Evolutionary conservation across 2,888 invertebrate genomes (phyloP), one percentile per base, ranked within the genome.

Genomic region (Invenusta paracnida): DNA sequence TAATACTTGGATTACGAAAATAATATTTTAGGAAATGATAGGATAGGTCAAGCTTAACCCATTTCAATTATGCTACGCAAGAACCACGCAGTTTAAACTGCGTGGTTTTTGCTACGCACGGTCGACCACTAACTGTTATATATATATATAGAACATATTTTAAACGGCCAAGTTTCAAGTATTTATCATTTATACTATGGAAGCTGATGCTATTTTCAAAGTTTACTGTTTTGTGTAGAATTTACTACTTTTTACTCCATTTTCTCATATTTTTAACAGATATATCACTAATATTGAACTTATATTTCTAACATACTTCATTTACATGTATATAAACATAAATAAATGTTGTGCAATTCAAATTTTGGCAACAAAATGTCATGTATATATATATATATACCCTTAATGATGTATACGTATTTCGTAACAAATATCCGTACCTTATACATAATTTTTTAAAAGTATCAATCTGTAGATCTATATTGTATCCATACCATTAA

Each of bases 221-320:
- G 48, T 48, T 73, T 73, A 73, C 73, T 73, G 73, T 73, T 73
- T 73, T 73, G 23, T 23, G 23, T 23, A 73, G 25, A 73, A 73
- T 73, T 73, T 23, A 73, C 25, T 73, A 73, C 73, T 73, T 73
- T 73, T 73, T 73, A 73, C 73, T 73, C 11, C 73, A 73, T 73
- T 73, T 48, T 17, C 48, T 48, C 48, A 48, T 48, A 48, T 48
- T 48, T 48, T 48, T 48, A 48, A 17, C 17, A 48, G 48, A 48
- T 48, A 48, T 48, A 48, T 48, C 48, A 48, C 48, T 48, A 48
- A 48, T 48, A 48, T 17, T 48, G 48, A 48, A 17, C 48, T 48
- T 48, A 17, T 48, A 48, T 5, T 48, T 73, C 73, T 73, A 23
- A 5, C 23, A 73, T 73, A 23, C 2, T 5, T 73, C 11, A 73